These are phyloP conservation scores for Ictidomys tridecemlineatus DNA, from an alignment of 2,113 vertebrate genomes.

Conservation along the genomic window DNA sequence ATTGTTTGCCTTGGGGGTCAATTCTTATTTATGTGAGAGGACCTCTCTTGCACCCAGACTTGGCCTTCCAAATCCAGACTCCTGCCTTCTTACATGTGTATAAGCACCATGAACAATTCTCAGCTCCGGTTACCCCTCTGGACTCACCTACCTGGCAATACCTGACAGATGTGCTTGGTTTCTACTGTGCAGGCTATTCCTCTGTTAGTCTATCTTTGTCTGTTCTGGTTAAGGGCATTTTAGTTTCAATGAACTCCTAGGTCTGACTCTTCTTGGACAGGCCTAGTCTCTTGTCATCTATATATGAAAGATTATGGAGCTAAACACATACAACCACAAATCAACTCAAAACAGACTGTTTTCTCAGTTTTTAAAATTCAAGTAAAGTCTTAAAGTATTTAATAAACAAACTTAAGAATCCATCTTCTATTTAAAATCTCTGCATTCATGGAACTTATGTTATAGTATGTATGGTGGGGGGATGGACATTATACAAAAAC, in stretches of 20 bases:
- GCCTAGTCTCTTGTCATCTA: background rate
- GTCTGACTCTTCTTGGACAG: background rate
- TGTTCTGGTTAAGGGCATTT: background rate
- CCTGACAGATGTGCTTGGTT: background rate
- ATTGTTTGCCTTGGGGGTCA: background rate
- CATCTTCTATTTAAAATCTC: background rate
- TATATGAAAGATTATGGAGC: background rate
- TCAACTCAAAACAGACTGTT: background rate
- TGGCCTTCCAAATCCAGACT: background rate
- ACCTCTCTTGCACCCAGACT: background rate
- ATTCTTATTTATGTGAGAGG: background rate
- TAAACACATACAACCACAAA: background rate
- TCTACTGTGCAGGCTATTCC: background rate
- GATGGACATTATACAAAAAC: background rate
- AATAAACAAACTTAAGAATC: background rate
- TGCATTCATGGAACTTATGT: background rate
- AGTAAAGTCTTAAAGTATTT: slow-evolving; percentile 22
- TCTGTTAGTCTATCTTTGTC: background rate
- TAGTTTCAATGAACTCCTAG: background rate
- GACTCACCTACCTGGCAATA: background rate
- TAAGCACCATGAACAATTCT: background rate
- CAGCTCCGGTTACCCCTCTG: background rate
- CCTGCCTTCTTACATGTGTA: background rate
- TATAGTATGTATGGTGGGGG: background rate
- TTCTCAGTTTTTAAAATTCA: slow-evolving; percentile 25